Evolutionary conservation across 2,888 invertebrate species (phyloP).

Genomic region (Harpalus rubripes): DNA sequence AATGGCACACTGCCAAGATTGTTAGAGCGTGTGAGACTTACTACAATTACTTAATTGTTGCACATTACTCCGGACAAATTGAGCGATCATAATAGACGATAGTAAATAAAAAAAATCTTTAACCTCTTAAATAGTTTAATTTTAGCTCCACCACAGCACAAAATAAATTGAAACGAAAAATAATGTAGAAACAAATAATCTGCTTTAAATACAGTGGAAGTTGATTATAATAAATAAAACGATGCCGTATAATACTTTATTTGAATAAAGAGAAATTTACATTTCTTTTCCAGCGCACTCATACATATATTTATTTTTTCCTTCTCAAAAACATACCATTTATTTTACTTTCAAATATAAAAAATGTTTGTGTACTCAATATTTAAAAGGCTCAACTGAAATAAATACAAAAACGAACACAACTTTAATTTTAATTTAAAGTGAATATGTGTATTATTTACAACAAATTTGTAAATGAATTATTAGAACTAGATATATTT

Average conservation of each 20-base stretch:
- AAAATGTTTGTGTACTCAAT: neutral
- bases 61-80: conserved; percentile 38
- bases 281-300: neutral
- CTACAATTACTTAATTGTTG: conserved; percentile 46
- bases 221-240: conserved; percentile 6
- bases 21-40: conserved; percentile 45
- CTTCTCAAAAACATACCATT: neutral
- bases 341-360: neutral
- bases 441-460: too few species aligned
- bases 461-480: too few species aligned
- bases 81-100: conserved; percentile 36
- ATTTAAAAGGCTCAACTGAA: too few species aligned
- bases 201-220: conserved; percentile 13
- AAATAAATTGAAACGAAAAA: conserved; percentile 12
- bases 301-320: conserved; percentile 11
- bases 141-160: conserved; percentile 42
- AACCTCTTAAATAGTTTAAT: neutral
- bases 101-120: conserved; percentile 12
- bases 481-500: too few species aligned
- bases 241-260: neutral
- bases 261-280: conserved; percentile 16
- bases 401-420: too few species aligned
- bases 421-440: too few species aligned
- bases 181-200: conserved; percentile 8
- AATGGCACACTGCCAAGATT: conserved; percentile 30